Evolutionary conservation across 1,140 invertebrate genomes (phyloP).

Genomic region (Hylyphantes graminicola): DNA sequence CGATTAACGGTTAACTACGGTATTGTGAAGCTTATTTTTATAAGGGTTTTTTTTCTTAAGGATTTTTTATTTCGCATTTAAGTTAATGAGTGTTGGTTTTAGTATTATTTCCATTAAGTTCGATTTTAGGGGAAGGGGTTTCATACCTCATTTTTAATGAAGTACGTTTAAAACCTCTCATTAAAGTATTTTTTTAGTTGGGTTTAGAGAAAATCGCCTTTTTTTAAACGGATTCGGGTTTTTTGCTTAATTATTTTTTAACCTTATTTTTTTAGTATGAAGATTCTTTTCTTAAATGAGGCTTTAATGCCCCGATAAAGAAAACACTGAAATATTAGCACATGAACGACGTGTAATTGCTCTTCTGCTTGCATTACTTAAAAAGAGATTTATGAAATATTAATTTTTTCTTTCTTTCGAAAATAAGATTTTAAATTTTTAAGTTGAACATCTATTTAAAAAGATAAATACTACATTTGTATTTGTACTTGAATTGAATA

Average conservation of each 20-base stretch:
- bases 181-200: constrained; percentile 43
- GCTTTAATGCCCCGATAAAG: constrained; percentile 42
- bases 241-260: neutral
- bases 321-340: constrained; percentile 50
- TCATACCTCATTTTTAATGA: constrained; percentile 58
- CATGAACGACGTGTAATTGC: constrained; percentile 1
- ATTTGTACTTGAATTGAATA: too few species aligned
- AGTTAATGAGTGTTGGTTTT: constrained; percentile 60
- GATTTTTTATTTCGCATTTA: constrained; percentile 47
- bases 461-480: too few species aligned
- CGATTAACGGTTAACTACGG: constrained; percentile 58
- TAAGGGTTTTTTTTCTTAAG: neutral
- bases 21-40: constrained; percentile 27
- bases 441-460: too few species aligned
- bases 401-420: too few species aligned
- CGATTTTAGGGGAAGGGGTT: constrained; percentile 40
- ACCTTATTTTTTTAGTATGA: neutral
- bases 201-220: constrained; percentile 23
- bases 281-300: constrained; percentile 43
- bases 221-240: constrained; percentile 37
- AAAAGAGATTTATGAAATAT: too few species aligned
- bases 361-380: too few species aligned
- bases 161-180: constrained; percentile 59
- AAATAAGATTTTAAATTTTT: too few species aligned
- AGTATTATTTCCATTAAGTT: constrained; percentile 59